These are phyloP conservation scores for Hephaestus fuliginosus DNA, from an alignment of 2,797 vertebrate genomes.

Conservation along the genomic window DNA sequence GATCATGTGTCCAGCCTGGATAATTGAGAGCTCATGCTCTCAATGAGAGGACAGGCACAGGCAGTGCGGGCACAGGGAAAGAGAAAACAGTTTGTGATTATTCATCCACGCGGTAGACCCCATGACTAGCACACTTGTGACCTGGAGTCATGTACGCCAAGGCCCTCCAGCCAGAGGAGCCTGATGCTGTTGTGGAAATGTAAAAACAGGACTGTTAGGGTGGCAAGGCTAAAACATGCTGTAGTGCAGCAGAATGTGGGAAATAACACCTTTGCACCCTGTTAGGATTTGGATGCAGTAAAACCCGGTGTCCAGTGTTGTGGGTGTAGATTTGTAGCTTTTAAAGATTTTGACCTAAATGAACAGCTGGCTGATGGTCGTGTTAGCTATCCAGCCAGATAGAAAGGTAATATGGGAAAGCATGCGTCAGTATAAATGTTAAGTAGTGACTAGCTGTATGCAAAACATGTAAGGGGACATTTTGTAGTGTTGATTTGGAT, in stretches of 20 bases:
- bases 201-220: background rate
- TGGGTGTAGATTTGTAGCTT: background rate
- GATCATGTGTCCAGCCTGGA: conserved; percentile 66
- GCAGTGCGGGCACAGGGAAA: background rate
- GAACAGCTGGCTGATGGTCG: background rate
- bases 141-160: conserved; percentile 34
- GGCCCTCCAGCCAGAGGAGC: conserved; percentile 26
- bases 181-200: background rate
- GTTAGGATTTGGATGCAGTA: background rate
- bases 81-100: conserved; percentile 58
- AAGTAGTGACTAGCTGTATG: background rate
- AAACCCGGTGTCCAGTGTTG: background rate
- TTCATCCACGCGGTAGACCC: conserved; percentile 44
- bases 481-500: background rate
- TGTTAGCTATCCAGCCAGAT: background rate
- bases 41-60: conserved; percentile 40
- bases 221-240: conserved; percentile 10
- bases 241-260: background rate
- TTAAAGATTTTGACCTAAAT: background rate
- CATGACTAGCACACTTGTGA: conserved; percentile 75
- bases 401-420: background rate
- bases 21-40: conserved; percentile 74
- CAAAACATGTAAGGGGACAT: background rate
- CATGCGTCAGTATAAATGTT: background rate
- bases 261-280: background rate